phyloP scores from a whole-genome alignment of 2,113 vertebrate genomes.

The Dendropsophus ebraccatus region DNA sequence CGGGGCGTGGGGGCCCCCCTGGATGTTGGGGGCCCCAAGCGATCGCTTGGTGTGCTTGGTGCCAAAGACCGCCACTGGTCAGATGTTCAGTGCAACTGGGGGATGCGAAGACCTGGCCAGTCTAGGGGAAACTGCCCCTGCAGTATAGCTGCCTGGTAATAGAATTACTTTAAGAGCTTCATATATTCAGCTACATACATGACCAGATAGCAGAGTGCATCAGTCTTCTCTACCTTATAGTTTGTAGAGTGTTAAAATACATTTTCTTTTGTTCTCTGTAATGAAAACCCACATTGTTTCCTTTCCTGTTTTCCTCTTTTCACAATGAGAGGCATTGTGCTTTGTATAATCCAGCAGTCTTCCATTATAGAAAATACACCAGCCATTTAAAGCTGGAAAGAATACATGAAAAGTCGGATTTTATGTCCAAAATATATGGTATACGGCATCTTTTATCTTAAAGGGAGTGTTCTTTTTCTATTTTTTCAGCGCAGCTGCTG shows the following conservation, averaged over 20 bases:
- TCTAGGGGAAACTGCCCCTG: neutral
- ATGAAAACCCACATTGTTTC: constrained; percentile 52
- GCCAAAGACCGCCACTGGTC: too few species aligned
- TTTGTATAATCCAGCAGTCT: neutral
- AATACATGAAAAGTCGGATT: constrained; percentile 1
- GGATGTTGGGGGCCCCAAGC: too few species aligned
- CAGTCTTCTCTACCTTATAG: neutral
- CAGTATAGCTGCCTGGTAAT: neutral
- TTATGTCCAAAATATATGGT: too few species aligned
- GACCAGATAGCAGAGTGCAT: neutral
- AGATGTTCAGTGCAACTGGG: too few species aligned
- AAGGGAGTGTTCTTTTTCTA: too few species aligned
- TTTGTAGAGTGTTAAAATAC: neutral
- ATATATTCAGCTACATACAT: neutral
- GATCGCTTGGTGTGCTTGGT: too few species aligned
- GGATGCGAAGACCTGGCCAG: too few species aligned
- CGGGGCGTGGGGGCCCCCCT: too few species aligned
- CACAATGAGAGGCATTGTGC: constrained; percentile 35
- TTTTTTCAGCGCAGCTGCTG: too few species aligned
- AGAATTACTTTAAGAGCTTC: neutral
- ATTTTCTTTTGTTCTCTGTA: constrained; percentile 13
- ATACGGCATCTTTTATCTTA: too few species aligned
- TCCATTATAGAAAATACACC: constrained; percentile 13
- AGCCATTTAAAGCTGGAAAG: neutral
- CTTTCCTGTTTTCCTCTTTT: constrained; percentile 45